Conservation (phyloP, 2,113 vertebrate genomes). For the Cottus gobio region DNA sequence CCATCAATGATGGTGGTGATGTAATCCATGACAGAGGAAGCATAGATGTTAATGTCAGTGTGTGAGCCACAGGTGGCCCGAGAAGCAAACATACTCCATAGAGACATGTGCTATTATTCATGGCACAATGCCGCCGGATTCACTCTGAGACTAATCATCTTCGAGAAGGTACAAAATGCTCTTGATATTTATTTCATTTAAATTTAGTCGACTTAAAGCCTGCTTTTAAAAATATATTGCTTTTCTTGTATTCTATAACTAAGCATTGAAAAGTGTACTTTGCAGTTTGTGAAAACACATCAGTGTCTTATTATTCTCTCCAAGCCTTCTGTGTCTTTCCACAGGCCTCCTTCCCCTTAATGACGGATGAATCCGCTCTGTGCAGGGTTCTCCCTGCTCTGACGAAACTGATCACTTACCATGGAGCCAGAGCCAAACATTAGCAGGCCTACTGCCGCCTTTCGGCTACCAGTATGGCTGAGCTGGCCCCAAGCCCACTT, state of each 20-base stretch:
- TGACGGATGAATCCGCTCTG: slow-evolving; percentile 66
- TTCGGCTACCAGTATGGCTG: slow-evolving; percentile 59
- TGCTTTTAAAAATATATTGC: not conserved
- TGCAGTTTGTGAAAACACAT: slow-evolving; percentile 31
- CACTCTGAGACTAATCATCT: slow-evolving; percentile 54
- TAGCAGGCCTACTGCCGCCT: slow-evolving; percentile 35
- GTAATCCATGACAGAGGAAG: no score
- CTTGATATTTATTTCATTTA: slow-evolving; percentile 34
- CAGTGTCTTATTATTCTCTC: slow-evolving; percentile 27
- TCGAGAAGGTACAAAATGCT: slow-evolving; percentile 48
- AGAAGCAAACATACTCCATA: no score
- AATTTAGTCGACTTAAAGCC: not conserved
- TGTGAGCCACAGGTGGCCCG: no score
- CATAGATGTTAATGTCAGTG: no score
- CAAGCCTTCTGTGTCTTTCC: slow-evolving; percentile 60
- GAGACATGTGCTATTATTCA: slow-evolving; percentile 75
- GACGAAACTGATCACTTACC: slow-evolving; percentile 70
- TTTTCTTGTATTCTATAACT: not conserved
- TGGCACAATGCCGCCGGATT: slow-evolving; percentile 66
- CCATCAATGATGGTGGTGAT: no score
- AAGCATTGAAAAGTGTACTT: not conserved
- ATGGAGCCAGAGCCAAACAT: slow-evolving; percentile 65
- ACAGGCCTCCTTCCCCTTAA: slow-evolving; percentile 33
- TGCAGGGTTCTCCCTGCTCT: slow-evolving; percentile 58
- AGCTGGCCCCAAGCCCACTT: slow-evolving; percentile 68